Conservation (phyloP, 2,888 invertebrate species). For the Drosophila borborema region DNA sequence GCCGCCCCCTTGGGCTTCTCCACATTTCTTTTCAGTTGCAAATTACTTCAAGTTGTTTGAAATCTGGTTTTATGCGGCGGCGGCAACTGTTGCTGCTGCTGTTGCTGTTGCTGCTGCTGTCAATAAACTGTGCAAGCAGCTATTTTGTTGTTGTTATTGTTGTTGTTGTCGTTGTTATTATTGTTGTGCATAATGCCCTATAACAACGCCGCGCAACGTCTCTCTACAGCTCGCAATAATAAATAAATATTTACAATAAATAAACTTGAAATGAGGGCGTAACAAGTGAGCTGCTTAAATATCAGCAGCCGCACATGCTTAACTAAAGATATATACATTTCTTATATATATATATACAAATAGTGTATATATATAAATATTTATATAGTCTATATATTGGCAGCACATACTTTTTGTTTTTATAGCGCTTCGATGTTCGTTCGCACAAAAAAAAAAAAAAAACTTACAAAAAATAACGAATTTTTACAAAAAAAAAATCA, state of each 20-base stretch:
- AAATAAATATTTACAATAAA: conserved; percentile 14
- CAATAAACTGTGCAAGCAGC: conserved; percentile 62
- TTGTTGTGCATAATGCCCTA: conserved; percentile 37
- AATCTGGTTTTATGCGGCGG: conserved; percentile 51
- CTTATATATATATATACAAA: neutral
- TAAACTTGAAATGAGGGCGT: conserved; percentile 9
- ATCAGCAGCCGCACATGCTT: neutral
- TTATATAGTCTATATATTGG: neutral
- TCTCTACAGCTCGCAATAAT: conserved; percentile 6
- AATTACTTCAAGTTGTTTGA: conserved; percentile 70
- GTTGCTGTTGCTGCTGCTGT: conserved; percentile 30
- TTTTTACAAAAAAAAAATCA: conserved; percentile 16
- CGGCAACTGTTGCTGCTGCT: conserved; percentile 39
- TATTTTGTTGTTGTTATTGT: conserved; percentile 40
- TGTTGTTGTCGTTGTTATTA: conserved; percentile 32
- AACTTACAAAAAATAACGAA: neutral
- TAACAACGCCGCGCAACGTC: too few species aligned
- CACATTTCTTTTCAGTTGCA: conserved; percentile 75
- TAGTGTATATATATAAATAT: neutral
- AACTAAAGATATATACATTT: neutral
- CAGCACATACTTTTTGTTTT: conserved; percentile 48
- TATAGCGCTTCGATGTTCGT: conserved; percentile 17
- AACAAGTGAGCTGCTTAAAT: conserved; percentile 6
- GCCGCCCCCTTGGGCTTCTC: conserved; percentile 31
- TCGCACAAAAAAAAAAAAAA: neutral